Conservation (phyloP, 2,113 vertebrate genomes). For the Corydoras maculifer region DNA sequence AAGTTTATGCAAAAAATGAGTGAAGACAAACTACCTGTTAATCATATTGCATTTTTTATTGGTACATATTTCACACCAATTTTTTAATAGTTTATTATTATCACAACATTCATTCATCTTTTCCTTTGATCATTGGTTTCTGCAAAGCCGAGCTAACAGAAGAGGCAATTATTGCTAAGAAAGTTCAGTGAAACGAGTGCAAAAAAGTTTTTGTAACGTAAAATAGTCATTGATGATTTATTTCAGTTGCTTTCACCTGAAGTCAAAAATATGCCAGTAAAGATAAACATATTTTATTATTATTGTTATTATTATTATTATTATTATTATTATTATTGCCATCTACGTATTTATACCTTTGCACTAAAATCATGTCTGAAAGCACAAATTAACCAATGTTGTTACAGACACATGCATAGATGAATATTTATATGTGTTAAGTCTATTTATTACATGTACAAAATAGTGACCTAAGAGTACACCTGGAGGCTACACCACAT, state of each 20-base stretch:
- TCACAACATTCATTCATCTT: slow-evolving; percentile 1
- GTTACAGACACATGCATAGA: slow-evolving; percentile 41
- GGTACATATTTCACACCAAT: neutral
- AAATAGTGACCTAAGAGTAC: slow-evolving; percentile 19
- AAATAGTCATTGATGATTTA: neutral
- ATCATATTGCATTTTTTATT: slow-evolving; percentile 20
- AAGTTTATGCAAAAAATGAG: neutral
- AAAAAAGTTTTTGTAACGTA: slow-evolving; percentile 1
- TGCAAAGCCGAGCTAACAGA: slow-evolving; percentile 43
- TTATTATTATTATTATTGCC: slow-evolving; percentile 60
- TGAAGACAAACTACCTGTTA: neutral
- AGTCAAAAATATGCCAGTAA: neutral
- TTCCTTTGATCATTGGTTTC: slow-evolving; percentile 19
- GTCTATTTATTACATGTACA: slow-evolving; percentile 17
- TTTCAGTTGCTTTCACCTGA: slow-evolving; percentile 8
- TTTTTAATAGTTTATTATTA: neutral
- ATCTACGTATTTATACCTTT: slow-evolving; percentile 48
- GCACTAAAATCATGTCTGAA: slow-evolving; percentile 47
- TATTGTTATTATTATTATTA: slow-evolving; percentile 8
- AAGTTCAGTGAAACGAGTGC: slow-evolving; percentile 24
- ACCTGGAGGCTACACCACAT: slow-evolving; percentile 27
- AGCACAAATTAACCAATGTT: slow-evolving; percentile 46
- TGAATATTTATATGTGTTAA: neutral
- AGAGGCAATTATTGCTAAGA: slow-evolving; percentile 43
- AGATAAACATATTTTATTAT: neutral